Base-by-base conservation (phyloP, 2,113 vertebrate species). In the Seriola rivoliana region DNA sequence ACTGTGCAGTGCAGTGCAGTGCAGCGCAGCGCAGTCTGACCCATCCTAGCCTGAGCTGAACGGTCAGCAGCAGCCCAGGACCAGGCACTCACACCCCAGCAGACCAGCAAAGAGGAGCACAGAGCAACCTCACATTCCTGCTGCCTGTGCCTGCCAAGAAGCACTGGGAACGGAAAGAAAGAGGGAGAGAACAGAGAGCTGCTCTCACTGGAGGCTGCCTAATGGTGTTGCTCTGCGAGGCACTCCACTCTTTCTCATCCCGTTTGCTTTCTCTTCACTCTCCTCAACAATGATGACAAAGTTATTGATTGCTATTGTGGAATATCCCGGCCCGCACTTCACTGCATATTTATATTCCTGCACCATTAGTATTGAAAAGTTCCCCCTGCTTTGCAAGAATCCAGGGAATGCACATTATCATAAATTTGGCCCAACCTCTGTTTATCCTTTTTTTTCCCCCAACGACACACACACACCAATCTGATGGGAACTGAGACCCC, bases 51-150 rank as follows among this genome's bases (percentile, higher is more conserved):
- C 71, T 59, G 17, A 80, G 62, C 82, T 75, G 74, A 75, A 63
- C 25, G 1, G 73, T 38, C 75, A 75, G 85, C 68, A 71, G 85
- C 67, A 68, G 83, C 58, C 34, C 75, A 42, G 76, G 68, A 75
- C 85, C 73, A 44, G 79, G 85, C 78, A 3, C 89, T 89, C 84
- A 75, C 90, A 88, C 84, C 86, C 88, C 79, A 60, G 68, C 88
- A 91, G 73, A 80, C 84, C 78, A 79, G 90, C 86, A 81, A 73
- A 93, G 86, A 85, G 69, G 72, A 91, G 89, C 87, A 87, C 84
- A 89, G 84, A 87, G 81, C 78, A 76, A 52, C 67, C 77, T 88
- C 84, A 79, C 92, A 95, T 94, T 94, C 92, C 94, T 92, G 77
- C 80, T n/a, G 79, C 2, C 60, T 63, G 54, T n/a, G 86, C 55